Evolutionary conservation across 2,113 vertebrate species (phyloP).

Genomic region (Turnix velox): DNA sequence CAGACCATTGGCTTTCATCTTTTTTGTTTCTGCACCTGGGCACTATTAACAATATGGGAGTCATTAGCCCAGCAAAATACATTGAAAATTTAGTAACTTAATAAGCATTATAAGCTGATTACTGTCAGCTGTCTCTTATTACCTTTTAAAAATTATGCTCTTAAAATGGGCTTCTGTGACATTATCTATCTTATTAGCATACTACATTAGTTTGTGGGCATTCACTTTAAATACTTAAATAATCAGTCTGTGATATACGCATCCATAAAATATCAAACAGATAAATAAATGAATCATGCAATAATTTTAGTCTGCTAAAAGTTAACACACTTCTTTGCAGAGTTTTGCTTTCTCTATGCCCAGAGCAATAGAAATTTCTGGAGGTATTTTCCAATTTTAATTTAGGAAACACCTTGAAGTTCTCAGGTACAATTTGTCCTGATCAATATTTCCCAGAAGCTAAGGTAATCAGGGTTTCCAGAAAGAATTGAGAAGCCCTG

Average conservation of each 20-base stretch:
- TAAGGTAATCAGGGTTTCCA: neutral
- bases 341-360: neutral
- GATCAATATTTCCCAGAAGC: neutral
- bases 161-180: neutral
- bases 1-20: neutral
- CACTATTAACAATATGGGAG: neutral
- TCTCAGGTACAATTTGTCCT: neutral
- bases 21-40: neutral
- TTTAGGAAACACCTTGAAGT: neutral
- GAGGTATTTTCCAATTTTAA: neutral
- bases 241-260: neutral
- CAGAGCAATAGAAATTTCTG: neutral
- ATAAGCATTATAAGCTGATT: neutral
- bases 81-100: neutral
- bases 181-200: neutral
- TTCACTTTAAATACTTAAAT: neutral
- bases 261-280: neutral
- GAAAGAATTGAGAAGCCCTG: neutral
- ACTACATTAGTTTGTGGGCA: neutral
- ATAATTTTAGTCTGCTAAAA: neutral
- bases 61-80: neutral
- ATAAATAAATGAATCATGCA: neutral
- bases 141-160: neutral
- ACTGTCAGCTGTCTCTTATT: neutral
- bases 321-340: neutral